These are phyloP conservation scores for Cotesia typhae DNA, from an alignment of 1,140 invertebrate genomes.

Conservation along the genomic window DNA sequence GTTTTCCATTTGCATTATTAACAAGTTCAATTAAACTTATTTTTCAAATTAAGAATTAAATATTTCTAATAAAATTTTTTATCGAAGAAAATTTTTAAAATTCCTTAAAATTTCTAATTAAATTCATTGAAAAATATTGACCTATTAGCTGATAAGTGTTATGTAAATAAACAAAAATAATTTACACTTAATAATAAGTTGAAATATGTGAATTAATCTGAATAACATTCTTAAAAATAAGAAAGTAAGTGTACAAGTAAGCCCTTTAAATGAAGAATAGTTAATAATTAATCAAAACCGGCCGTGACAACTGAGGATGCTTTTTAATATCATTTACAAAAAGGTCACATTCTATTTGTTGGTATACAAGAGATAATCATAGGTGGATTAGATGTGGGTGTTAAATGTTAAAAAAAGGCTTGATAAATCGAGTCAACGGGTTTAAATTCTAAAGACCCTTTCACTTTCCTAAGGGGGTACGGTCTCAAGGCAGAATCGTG, in stretches of 20 bases:
- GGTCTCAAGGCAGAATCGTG: constrained; percentile 52
- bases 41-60: too few species aligned
- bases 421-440: constrained; percentile 40
- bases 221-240: neutral
- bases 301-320: neutral
- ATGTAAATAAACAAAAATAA: too few species aligned
- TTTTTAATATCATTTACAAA: constrained; percentile 3
- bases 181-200: too few species aligned
- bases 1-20: too few species aligned
- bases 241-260: neutral
- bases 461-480: constrained; percentile 49
- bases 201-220: neutral
- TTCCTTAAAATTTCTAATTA: too few species aligned
- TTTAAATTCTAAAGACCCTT: constrained; percentile 51
- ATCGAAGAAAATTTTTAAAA: too few species aligned
- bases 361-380: too few species aligned
- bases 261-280: neutral
- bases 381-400: neutral
- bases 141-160: too few species aligned
- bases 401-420: constrained; percentile 25
- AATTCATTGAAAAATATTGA: too few species aligned
- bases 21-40: too few species aligned
- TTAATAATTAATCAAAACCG: neutral
- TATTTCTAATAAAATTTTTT: too few species aligned
- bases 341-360: constrained; percentile 11